A percentile compares a stretch with the other conserved stretches of the same genome.
phyloP scores from a whole-genome alignment of 23 tunicate genomes.

The Styela clava region DNA sequence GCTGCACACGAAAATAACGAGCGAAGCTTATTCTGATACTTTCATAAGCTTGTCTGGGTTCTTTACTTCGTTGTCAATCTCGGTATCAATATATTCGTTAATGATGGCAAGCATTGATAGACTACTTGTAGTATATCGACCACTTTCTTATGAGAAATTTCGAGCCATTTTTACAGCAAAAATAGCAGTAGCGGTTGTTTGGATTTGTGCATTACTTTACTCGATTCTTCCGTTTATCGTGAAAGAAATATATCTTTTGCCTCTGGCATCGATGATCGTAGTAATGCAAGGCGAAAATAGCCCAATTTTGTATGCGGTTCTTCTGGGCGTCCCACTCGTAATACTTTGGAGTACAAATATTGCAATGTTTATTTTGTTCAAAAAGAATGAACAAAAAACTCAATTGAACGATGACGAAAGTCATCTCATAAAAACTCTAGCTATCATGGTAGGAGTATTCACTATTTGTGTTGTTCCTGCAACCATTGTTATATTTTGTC shows the following conservation, averaged over 20 bases:
- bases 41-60: background rate
- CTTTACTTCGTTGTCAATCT: background rate
- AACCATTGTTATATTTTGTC: background rate
- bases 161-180: background rate
- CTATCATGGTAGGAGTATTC: background rate
- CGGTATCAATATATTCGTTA: background rate
- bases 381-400: background rate
- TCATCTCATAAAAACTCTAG: background rate
- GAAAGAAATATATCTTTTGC: background rate
- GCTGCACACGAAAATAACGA: background rate
- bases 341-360: background rate
- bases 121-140: background rate
- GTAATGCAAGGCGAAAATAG: background rate
- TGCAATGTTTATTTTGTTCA: background rate
- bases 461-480: background rate
- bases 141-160: background rate
- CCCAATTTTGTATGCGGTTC: background rate
- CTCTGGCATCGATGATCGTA: background rate
- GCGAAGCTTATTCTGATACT: background rate
- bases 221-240: background rate
- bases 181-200: background rate
- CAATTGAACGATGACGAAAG: background rate
- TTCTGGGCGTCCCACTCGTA: background rate
- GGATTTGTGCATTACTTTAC: background rate
- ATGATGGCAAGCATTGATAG: background rate